These are phyloP conservation scores for Lagorchestes hirsutus DNA, from an alignment of 2,797 vertebrate species.

Conservation along the genomic window DNA sequence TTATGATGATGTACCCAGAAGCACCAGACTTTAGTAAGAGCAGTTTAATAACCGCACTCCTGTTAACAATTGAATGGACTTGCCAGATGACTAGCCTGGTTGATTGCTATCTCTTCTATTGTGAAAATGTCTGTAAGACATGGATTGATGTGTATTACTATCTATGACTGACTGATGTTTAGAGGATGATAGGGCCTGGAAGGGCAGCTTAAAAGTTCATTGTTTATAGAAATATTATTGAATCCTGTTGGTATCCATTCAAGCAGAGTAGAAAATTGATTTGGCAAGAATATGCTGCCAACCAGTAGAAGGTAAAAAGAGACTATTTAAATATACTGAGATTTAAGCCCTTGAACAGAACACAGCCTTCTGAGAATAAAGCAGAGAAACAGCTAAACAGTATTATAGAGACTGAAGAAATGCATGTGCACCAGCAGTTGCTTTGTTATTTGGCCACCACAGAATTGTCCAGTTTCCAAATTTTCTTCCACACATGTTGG, in stretches of 20 bases:
- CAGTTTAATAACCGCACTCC: background rate
- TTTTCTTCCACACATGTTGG: background rate
- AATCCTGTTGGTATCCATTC: conserved; percentile 50
- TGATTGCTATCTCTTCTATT: background rate
- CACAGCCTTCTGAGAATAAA: background rate
- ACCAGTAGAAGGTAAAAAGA: background rate
- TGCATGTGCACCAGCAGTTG: background rate
- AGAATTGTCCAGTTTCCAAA: conserved; percentile 3
- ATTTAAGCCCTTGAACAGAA: conserved; percentile 13
- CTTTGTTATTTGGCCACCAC: background rate
- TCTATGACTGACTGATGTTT: background rate
- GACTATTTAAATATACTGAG: conserved; percentile 6
- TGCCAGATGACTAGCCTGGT: background rate
- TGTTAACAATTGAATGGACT: background rate
- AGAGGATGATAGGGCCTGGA: conserved; percentile 40
- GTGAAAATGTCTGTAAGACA: background rate
- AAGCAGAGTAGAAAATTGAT: conserved; percentile 48
- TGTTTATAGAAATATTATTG: conserved; percentile 62
- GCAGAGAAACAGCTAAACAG: background rate
- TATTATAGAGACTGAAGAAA: background rate
- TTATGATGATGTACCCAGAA: background rate
- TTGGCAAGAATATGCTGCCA: conserved; percentile 31
- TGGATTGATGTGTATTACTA: background rate
- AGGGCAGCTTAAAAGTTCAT: conserved; percentile 42
- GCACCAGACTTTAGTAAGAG: background rate